These are phyloP conservation scores for Caenorhabditis latens DNA, from an alignment of 1,140 invertebrate genomes.

Conservation along the genomic window DNA sequence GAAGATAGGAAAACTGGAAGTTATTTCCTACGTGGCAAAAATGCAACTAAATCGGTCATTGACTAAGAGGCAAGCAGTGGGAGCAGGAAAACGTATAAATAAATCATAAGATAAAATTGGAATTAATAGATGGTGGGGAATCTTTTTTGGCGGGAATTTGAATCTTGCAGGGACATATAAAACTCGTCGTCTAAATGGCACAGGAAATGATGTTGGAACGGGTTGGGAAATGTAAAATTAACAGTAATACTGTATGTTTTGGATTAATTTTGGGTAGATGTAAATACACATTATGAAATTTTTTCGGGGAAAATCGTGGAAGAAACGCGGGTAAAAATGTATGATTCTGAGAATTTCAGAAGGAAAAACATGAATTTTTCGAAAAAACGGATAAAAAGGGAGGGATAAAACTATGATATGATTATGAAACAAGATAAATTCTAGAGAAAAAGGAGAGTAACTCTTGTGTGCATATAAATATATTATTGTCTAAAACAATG, in stretches of 20 bases:
- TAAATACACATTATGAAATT: neutral
- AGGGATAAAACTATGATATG: slow-evolving; percentile 42
- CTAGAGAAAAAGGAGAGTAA: neutral
- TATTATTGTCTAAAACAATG: neutral
- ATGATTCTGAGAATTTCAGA: neutral
- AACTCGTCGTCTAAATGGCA: slow-evolving; percentile 15
- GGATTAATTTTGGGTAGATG: neutral
- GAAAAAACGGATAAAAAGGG: neutral
- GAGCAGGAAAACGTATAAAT: neutral
- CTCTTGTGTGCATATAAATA: neutral
- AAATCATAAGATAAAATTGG: slow-evolving; percentile 17
- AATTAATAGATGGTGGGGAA: neutral
- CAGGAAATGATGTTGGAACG: neutral
- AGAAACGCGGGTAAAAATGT: slow-evolving; percentile 41
- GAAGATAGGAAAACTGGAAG: too few species aligned
- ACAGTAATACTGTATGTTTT: slow-evolving; percentile 13
- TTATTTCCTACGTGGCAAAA: neutral
- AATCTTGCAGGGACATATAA: neutral
- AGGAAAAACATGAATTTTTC: slow-evolving; percentile 2
- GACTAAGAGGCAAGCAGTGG: neutral
- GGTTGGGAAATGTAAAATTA: neutral
- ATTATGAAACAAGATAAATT: neutral
- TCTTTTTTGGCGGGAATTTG: too few species aligned
- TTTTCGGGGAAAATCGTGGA: neutral
- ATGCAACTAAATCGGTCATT: too few species aligned